Evolutionary conservation across 30 jellyfish, hydroid and myxozoan genomes (phyloP).

Genomic region (Clytia hemisphaerica): DNA sequence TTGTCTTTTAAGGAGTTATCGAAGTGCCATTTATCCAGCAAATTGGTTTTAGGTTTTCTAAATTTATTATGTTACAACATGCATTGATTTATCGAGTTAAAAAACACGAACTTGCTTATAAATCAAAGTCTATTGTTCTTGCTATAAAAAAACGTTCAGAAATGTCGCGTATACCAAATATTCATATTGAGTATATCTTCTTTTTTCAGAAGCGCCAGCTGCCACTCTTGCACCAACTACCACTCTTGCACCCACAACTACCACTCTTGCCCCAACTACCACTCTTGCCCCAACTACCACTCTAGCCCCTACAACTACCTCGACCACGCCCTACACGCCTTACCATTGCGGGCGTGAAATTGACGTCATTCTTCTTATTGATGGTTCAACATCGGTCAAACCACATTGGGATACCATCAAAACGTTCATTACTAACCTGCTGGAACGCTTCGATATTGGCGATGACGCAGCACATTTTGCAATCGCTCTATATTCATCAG

Average conservation of each 20-base stretch:
- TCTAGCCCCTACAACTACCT: conserved; percentile 13
- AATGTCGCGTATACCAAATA: too few species aligned
- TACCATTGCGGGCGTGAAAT: conserved; percentile 48
- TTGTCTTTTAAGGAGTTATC: too few species aligned
- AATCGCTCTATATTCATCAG: conserved; percentile 53
- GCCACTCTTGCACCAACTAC: conserved; percentile 4
- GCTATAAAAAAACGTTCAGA: too few species aligned
- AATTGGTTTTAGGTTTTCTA: too few species aligned
- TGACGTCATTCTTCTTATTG: conserved; percentile 61
- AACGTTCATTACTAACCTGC: conserved; percentile 33
- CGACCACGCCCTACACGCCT: conserved; percentile 18
- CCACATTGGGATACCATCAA: conserved; percentile 59
- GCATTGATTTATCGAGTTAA: too few species aligned
- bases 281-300: conserved; percentile 15
- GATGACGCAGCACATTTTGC: conserved; percentile 45
- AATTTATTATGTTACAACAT: too few species aligned
- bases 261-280: not conserved
- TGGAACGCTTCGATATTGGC: conserved; percentile 63
- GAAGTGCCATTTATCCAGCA: too few species aligned
- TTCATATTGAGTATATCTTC: too few species aligned
- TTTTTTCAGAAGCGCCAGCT: not conserved
- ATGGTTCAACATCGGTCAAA: conserved; percentile 67
- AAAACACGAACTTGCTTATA: too few species aligned
- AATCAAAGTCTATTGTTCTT: too few species aligned
- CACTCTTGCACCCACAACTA: not conserved